Percentiles rank a stretch among this genome's conserved stretches.
These are phyloP conservation scores for Latheticus oryzae DNA, from an alignment of 2,888 invertebrate genomes.

Conservation along the genomic window DNA sequence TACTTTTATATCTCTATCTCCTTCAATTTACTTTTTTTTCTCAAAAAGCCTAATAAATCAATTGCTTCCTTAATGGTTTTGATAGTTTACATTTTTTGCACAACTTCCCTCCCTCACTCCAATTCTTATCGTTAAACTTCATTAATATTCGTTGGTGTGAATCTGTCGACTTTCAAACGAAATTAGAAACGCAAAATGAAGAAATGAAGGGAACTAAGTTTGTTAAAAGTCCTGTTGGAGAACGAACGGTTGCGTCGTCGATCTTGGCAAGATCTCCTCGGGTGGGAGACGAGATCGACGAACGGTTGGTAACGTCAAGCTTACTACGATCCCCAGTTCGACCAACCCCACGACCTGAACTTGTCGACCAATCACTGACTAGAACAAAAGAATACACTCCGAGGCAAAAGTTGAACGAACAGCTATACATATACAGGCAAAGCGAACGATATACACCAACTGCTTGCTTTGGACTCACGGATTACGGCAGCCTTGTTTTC, in stretches of 20 bases:
- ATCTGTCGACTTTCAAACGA: slow-evolving; percentile 29
- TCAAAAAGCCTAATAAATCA: too few species aligned
- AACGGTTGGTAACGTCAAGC: slow-evolving; percentile 36
- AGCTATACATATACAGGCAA: too few species aligned
- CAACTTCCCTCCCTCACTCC: too few species aligned
- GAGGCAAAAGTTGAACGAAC: slow-evolving; percentile 56
- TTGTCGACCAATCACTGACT: slow-evolving; percentile 66
- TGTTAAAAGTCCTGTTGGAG: slow-evolving; percentile 11
- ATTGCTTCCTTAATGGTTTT: too few species aligned
- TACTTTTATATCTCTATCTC: too few species aligned
- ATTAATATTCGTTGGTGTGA: slow-evolving; percentile 41
- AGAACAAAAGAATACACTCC: slow-evolving; percentile 67
- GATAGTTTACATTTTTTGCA: too few species aligned
- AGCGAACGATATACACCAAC: slow-evolving; percentile 22
- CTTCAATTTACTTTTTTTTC: too few species aligned
- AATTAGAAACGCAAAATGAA: slow-evolving; percentile 39
- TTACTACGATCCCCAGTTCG: slow-evolving; percentile 42
- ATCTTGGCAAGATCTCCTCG: slow-evolving; percentile 16
- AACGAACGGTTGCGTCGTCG: neutral
- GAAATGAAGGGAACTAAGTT: slow-evolving; percentile 40
- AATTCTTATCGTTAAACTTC: slow-evolving; percentile 36
- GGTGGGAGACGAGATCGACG: slow-evolving; percentile 39
- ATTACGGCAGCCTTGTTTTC: slow-evolving; percentile 8
- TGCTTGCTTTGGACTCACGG: neutral
- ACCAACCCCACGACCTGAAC: slow-evolving; percentile 62